Base-by-base conservation (phyloP, 37 sponge, comb jelly and placozoan genomes). In the Cliona cf. orientalis region DNA sequence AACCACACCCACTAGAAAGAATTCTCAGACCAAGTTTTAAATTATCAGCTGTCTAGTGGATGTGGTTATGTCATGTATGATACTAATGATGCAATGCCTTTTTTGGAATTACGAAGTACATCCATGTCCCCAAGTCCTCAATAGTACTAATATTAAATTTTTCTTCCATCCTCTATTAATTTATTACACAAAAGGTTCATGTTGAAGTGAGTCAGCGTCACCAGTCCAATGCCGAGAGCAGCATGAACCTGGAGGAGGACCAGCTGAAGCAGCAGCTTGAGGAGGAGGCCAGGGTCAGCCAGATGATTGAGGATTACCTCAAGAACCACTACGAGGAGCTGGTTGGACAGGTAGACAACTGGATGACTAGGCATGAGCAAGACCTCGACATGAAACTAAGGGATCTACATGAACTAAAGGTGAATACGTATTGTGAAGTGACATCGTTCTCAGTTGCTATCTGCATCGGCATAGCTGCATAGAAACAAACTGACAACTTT, bases 341-440 rank as follows among this genome's bases (percentile, higher is more conserved):
- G 80, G 87, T 80, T 23, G 84, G 69, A 9, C 74, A 94, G 79
- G 91, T 97, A 40, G 97, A 97, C 57, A 76, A 92, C 64, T 97
- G 98, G 98, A 97, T 97, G 98, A 76, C 91, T 21, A 92, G 82
- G 67, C 87, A 87, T 55, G 96, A 95, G 69, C 87, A 95, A 42
- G 96, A 95, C 66, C 32, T 85, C 5, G 94, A 95, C 4, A 46
- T 68, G 49, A 95, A 95, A 59, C 57, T 71, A 21, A 81, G 80
- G 28, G 91, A 92, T 19, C 58, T 95, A 22, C 86, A 92, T 25
- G 80, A 83, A 23, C 17, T 89, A 14, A 92, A 92, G 86, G 95
- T 95, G 56, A n/a, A 29, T 37, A 42, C 49, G 14, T 49, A 49
- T 49, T 49, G 55, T 49, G 55, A 19, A 17, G n/a, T n/a, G n/a